Conservation (phyloP, 2,888 invertebrate species). For the Erannis defoliaria region DNA sequence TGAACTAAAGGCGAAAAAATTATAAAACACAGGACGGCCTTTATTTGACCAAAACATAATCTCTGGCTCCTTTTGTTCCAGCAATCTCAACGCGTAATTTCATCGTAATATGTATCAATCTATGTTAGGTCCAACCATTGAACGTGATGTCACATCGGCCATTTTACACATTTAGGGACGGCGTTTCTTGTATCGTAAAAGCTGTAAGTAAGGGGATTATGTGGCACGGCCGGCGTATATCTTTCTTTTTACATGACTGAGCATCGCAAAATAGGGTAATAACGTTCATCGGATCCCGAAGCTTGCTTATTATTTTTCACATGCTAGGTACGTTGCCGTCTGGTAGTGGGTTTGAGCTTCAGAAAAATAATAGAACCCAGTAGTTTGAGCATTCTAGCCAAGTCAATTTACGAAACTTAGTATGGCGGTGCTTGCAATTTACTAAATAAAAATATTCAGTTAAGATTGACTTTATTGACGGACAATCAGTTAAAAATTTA, state of each 20-base stretch:
- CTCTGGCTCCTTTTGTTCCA: neutral
- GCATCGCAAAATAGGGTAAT: conserved; percentile 4
- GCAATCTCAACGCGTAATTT: neutral
- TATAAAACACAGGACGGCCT: too few relatives aligned
- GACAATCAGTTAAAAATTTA: too few relatives aligned
- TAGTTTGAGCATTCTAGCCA: too few relatives aligned
- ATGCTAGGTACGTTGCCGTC: too few relatives aligned
- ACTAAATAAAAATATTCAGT: too few relatives aligned
- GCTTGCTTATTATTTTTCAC: neutral
- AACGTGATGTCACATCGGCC: conserved; percentile 2
- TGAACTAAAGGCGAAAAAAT: too few relatives aligned
- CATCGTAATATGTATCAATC: conserved; percentile 3
- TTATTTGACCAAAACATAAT: neutral
- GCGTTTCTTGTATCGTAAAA: conserved; percentile 16
- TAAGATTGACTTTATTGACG: too few relatives aligned
- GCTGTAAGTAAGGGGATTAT: conserved; percentile 12
- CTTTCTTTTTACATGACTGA: conserved; percentile 16
- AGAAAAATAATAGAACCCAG: too few relatives aligned
- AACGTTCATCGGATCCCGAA: conserved; percentile 3
- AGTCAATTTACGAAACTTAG: too few relatives aligned
- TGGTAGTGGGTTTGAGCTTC: too few relatives aligned
- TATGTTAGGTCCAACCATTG: neutral
- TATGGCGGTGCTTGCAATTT: too few relatives aligned
- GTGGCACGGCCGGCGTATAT: conserved; percentile 8
- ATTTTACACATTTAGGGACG: conserved; percentile 12